These are phyloP conservation scores for Oeneis ivallda DNA, from an alignment of 2,888 invertebrate species.

Conservation along the genomic window DNA sequence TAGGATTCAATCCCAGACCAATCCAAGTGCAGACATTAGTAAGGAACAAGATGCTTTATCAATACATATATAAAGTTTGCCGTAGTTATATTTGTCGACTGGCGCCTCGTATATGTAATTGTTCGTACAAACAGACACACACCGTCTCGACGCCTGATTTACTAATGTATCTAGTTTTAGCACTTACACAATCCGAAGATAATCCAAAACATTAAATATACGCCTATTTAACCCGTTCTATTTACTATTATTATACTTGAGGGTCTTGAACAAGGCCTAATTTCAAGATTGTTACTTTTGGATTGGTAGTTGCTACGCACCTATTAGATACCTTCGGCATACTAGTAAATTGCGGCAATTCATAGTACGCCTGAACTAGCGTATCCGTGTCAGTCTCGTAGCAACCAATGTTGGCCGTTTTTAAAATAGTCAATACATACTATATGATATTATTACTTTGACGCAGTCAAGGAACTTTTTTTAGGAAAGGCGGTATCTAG, in stretches of 20 bases:
- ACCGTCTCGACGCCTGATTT: slow-evolving; percentile 65
- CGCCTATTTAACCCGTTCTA: slow-evolving; percentile 11
- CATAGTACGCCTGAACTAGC: too few species aligned
- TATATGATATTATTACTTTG: too few species aligned
- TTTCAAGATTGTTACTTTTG: too few species aligned
- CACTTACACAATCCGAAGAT: slow-evolving; percentile 57
- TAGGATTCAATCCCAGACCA: slow-evolving; percentile 27
- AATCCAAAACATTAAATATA: slow-evolving; percentile 41
- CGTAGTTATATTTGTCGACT: slow-evolving; percentile 67
- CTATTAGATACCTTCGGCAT: too few species aligned
- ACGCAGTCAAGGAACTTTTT: too few species aligned
- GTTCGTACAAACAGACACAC: slow-evolving; percentile 67
- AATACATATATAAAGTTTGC: slow-evolving; percentile 53
- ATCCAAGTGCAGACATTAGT: slow-evolving; percentile 39
- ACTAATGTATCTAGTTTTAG: slow-evolving; percentile 77
- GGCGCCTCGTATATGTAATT: slow-evolving; percentile 77
- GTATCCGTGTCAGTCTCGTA: too few species aligned
- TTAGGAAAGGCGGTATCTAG: too few species aligned
- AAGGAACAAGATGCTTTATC: slow-evolving; percentile 44
- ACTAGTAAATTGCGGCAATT: too few species aligned
- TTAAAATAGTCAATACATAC: too few species aligned
- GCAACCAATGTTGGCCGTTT: too few species aligned
- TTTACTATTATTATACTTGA: slow-evolving; percentile 23
- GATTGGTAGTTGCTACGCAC: too few species aligned
- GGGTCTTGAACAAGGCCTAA: slow-evolving; percentile 7